A percentile compares a stretch with the other conserved stretches of the same genome.
Evolutionary conservation across 2,888 invertebrate genomes (phyloP).

Genomic region (Cybosia mesomella): DNA sequence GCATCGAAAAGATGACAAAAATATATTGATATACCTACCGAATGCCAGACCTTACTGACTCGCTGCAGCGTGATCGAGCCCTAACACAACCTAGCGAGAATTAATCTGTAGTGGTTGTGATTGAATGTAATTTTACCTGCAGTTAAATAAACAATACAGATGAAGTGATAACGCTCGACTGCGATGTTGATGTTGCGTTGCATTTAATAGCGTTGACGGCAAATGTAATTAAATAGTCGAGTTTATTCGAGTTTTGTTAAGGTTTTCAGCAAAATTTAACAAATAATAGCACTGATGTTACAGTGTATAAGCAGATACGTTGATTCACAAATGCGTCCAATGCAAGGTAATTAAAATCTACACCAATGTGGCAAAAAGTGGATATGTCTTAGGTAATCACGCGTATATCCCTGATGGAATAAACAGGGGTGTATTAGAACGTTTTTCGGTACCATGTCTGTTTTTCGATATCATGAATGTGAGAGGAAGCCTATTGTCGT

Average conservation of each 20-base stretch:
- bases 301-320: too few relatives aligned
- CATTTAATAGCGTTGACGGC: conserved; percentile 5
- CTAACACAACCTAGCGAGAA: conserved; percentile 31
- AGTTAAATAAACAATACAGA: conserved; percentile 25
- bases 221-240: conserved; percentile 11
- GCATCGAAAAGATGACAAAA: too few relatives aligned
- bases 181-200: conserved; percentile 7
- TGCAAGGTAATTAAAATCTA: not conserved
- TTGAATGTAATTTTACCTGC: conserved; percentile 32
- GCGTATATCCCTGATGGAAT: not conserved
- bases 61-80: not conserved
- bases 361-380: not conserved
- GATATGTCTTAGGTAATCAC: too few relatives aligned
- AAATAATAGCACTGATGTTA: not conserved
- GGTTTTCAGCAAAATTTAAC: not conserved
- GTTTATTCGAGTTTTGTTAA: not conserved
- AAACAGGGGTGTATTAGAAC: too few relatives aligned
- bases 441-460: too few relatives aligned
- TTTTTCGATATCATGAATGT: too few relatives aligned
- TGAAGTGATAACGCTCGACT: conserved; percentile 11
- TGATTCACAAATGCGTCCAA: not conserved
- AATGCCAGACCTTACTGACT: not conserved
- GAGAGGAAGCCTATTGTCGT: too few relatives aligned
- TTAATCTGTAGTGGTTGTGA: conserved; percentile 25
- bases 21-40: too few relatives aligned